These are phyloP conservation scores for Polymixis flavicincta DNA, from an alignment of 2,888 invertebrate species.

Conservation along the genomic window DNA sequence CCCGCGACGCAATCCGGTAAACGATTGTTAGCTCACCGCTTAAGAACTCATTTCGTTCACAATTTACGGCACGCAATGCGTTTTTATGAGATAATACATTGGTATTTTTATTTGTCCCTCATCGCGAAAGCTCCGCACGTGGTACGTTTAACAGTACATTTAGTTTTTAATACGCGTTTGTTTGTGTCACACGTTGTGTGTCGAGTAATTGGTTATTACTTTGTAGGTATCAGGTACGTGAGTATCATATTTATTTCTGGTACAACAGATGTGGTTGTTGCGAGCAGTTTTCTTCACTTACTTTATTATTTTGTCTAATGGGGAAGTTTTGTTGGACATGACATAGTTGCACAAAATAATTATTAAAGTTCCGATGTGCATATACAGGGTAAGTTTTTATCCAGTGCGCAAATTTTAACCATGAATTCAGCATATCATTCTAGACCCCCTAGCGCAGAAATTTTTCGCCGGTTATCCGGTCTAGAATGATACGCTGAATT, in stretches of 20 bases:
- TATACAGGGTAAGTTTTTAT: too few species aligned
- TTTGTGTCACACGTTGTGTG: constrained; percentile 15
- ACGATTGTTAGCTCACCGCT: constrained; percentile 49
- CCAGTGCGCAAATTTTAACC: too few species aligned
- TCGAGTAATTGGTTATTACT: constrained; percentile 13
- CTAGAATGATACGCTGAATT: too few species aligned
- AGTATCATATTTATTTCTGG: not conserved
- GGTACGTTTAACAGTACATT: constrained; percentile 18
- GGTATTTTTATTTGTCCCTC: constrained; percentile 35
- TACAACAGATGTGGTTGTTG: not conserved
- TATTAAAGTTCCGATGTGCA: not conserved
- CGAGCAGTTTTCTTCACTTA: not conserved
- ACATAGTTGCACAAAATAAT: not conserved
- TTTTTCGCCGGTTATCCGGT: too few species aligned
- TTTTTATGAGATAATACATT: constrained; percentile 53
- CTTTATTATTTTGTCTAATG: not conserved
- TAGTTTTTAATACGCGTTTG: constrained; percentile 38
- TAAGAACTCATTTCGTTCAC: constrained; percentile 46
- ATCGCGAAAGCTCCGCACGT: constrained; percentile 21
- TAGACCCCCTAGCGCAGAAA: too few species aligned
- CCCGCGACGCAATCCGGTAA: constrained; percentile 1
- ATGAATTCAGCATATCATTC: too few species aligned
- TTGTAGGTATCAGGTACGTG: not conserved
- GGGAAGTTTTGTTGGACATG: not conserved
- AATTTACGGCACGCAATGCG: constrained; percentile 53